Evolutionary conservation across 2,888 invertebrate species (phyloP), one percentile per base, ranked within the genome.

Genomic region (Tetragonula carbonaria): DNA sequence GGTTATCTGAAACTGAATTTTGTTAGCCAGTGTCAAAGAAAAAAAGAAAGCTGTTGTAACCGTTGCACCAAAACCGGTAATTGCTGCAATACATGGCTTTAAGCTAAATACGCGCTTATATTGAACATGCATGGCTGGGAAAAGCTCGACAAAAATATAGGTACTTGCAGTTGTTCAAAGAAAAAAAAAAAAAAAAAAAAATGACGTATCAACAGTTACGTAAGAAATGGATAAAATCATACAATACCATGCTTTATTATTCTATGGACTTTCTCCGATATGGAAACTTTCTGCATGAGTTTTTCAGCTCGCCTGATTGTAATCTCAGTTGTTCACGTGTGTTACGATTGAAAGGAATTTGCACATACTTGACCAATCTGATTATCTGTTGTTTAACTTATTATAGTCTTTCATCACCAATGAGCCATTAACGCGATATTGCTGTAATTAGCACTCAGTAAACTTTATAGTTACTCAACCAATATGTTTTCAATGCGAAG

Each of bases 191-290:
- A 70, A 82, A n/a, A 11, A 86, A 70, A 82, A 28, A 28, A 28
- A n/a, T 5, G 28, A 73, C 65, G 18, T 55, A 59, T 82, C 55
- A 76, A 50, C 79, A 51, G 75, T 87, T 89, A 88, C 82, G 85
- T 71, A 86, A 84, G 63, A 73, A 66, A 23, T 53, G 82, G 28
- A 84, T 83, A 84, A 82, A 85, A 84, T 84, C 78, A 53, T 80
- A 72, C 50, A 57, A 74, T 57, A 62, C 79, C 72, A 77, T 80
- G 70, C 80, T 73, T 84, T 78, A 38, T 68, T 45, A 50, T 70
- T 70, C 50, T 11, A 16, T 21, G 23, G 57, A 84, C 87, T 89
- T 89, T 89, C 89, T 79, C 88, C 66, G 63, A 50, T 75, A 65
- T 71, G 16, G 70, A 73, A 75, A 80, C 82, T 82, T 86, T 45